Percentiles rank a stretch among this genome's conserved stretches.
These are phyloP conservation scores for Lomographa bimaculata DNA, from an alignment of 2,888 invertebrate genomes.

Conservation along the genomic window DNA sequence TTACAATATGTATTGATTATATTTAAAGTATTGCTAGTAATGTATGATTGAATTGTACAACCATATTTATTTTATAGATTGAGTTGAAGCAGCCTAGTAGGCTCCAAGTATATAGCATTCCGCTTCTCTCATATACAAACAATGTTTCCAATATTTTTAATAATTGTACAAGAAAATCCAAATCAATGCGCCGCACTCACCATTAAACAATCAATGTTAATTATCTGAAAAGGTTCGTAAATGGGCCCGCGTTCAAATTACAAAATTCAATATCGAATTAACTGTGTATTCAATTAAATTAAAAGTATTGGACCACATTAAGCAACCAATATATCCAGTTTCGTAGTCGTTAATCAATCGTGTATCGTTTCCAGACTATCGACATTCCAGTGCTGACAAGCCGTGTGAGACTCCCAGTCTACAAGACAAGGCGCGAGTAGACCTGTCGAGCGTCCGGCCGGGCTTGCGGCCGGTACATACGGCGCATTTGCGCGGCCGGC, in stretches of 20 bases:
- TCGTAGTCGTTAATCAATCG: constrained; percentile 16
- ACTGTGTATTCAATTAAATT: no score
- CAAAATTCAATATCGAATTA: no score
- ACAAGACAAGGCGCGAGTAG: constrained; percentile 53
- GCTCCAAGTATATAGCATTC: background rate
- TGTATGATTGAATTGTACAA: background rate
- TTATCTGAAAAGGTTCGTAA: no score
- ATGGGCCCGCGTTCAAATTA: no score
- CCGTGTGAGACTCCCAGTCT: constrained; percentile 57
- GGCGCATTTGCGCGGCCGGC: constrained; percentile 64
- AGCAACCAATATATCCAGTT: no score
- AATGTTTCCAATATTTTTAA: constrained; percentile 22
- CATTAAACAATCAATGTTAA: no score
- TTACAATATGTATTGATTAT: background rate
- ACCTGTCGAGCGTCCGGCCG: constrained; percentile 58
- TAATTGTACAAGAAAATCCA: no score
- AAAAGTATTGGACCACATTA: constrained; percentile 8
- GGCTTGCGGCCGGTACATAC: constrained; percentile 58
- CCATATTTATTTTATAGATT: constrained; percentile 1
- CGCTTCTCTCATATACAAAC: constrained; percentile 6
- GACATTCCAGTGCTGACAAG: constrained; percentile 85
- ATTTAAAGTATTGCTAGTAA: constrained; percentile 4
- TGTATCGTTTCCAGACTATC: constrained; percentile 81
- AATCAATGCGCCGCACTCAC: no score
- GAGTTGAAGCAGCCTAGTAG: constrained; percentile 9